These are phyloP conservation scores for Cephalopholis sonnerati DNA, from an alignment of 2,113 vertebrate species.

Conservation along the genomic window DNA sequence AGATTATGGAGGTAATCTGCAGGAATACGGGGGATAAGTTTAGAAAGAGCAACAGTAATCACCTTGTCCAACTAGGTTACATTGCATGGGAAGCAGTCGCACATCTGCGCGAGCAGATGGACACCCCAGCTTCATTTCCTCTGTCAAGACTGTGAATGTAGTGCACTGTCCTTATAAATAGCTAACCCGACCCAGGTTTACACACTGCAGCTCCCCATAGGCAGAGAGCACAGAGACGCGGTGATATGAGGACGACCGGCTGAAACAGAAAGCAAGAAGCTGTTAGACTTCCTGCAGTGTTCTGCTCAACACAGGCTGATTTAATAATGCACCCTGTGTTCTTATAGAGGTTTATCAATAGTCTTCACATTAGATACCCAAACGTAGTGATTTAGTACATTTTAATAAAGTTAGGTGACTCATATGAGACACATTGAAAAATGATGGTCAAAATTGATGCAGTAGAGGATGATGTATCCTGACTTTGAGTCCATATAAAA, in stretches of 20 bases:
- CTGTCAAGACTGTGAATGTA: constrained; percentile 54
- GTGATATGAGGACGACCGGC: constrained; percentile 12
- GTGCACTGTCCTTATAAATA: constrained; percentile 70
- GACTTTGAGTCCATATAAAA: background rate
- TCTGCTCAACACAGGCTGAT: background rate
- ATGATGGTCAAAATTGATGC: too few relatives aligned
- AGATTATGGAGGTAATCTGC: background rate
- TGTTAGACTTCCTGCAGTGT: constrained; percentile 11
- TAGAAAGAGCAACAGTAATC: constrained; percentile 1
- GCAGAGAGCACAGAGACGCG: constrained; percentile 27
- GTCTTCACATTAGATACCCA: background rate
- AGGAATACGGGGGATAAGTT: background rate
- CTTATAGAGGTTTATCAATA: background rate
- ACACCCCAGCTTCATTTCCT: constrained; percentile 34
- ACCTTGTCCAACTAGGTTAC: constrained; percentile 44
- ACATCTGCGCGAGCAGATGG: constrained; percentile 66
- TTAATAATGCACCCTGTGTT: background rate
- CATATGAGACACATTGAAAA: background rate
- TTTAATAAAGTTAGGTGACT: background rate
- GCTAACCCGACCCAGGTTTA: constrained; percentile 55
- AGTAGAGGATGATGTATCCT: too few relatives aligned
- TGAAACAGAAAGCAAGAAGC: constrained; percentile 39
- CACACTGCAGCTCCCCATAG: constrained; percentile 51
- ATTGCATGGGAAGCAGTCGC: background rate
- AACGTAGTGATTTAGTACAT: background rate